phyloP scores from a whole-genome alignment of 2,113 vertebrate genomes.

The Pagrus major region DNA sequence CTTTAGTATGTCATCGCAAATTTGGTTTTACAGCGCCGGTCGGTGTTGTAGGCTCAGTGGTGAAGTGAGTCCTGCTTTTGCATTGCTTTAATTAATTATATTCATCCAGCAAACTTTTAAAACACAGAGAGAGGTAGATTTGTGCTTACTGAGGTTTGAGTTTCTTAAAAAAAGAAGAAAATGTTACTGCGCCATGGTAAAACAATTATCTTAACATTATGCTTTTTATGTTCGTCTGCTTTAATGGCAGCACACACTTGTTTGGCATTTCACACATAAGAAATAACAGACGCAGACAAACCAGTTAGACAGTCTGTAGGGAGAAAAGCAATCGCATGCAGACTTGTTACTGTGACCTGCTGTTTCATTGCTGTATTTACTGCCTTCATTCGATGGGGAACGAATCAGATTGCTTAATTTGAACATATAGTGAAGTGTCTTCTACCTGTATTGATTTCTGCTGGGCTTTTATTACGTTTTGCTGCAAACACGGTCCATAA shows the following conservation, averaged over 20 bases:
- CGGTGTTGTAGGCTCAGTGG: too few relatives aligned
- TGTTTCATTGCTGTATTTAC: background rate
- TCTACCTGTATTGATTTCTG: slow-evolving; percentile 31
- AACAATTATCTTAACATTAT: background rate
- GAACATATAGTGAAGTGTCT: background rate
- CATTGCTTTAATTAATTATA: too few relatives aligned
- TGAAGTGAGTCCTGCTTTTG: too few relatives aligned
- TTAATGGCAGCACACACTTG: background rate
- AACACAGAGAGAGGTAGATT: background rate
- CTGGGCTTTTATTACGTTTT: slow-evolving; percentile 17
- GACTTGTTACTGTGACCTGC: background rate
- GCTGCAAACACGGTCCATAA: slow-evolving; percentile 28
- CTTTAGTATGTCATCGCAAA: too few relatives aligned
- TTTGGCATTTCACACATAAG: background rate
- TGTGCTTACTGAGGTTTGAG: background rate
- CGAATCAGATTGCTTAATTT: slow-evolving; percentile 7
- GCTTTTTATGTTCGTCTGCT: background rate
- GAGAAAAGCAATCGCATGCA: background rate
- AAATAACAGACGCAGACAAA: background rate
- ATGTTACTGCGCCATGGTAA: background rate
- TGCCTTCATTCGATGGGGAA: background rate
- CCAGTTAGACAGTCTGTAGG: background rate
- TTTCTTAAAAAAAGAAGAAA: background rate
- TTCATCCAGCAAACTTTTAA: too few relatives aligned
- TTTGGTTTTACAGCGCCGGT: too few relatives aligned